Evolutionary conservation across 2,113 vertebrate species (phyloP), one percentile per base, ranked within the genome.

Genomic region (Brachypteracias leptosomus): DNA sequence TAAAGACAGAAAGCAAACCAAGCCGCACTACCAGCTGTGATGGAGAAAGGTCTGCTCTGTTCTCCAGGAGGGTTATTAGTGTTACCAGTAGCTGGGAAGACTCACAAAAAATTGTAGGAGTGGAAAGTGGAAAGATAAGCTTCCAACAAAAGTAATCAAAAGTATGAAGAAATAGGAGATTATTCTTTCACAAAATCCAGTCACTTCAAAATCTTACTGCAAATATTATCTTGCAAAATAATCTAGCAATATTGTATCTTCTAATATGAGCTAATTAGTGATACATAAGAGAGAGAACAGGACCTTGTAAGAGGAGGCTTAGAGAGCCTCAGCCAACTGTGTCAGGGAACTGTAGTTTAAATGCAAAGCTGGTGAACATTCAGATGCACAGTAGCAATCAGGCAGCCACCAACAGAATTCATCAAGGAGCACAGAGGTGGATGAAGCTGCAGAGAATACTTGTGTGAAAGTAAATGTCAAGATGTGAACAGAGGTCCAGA

Each of bases 1-100:
- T 80, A 74, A 81, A 88, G 76, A 83, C 86, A 36, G 73, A 90
- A 95, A 89, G 77, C 14, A 16, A 91, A 87, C 52, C 51, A 94
- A 91, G 33, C 35, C 26, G 42, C 88, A 19, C 71, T 62, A 42
- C 51, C 44, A 63, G 47, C 38, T 89, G 85, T 87, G 70, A 55
- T 59, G 44, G 61, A 85, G 52, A 65, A 89, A 81, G 66, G 9
- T 52, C 61, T 74, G 18, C 52, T 77, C 51, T 67, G 35, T 81
- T 76, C 24, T 88, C 16, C 16, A 19, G 46, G 17, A 74, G 38
- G 35, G 51, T 66, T 93, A 52, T 65, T 88, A 62, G 31, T 68
- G 28, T 63, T 88, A 68, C 24, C 40, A 6, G 13, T 42, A 55
- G 29, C 52, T 84, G 61, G 18, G 38, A 31, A 80, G 10, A 59